phyloP scores from a whole-genome alignment of 2,888 invertebrate species.

The Melanotus villosus region DNA sequence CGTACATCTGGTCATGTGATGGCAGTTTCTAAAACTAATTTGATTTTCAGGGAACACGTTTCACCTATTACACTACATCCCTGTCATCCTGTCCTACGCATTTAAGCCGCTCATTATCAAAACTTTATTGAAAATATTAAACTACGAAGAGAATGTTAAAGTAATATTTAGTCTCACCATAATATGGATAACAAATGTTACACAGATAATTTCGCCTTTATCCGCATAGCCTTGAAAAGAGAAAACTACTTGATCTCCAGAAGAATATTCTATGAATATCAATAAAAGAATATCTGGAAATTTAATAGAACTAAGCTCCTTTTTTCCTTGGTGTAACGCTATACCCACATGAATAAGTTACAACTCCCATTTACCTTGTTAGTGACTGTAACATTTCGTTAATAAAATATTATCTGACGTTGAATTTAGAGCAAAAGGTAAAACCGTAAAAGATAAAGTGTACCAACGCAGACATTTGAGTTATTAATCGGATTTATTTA shows the following conservation, averaged over 20 bases:
- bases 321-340: too few relatives aligned
- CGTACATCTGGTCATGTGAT: constrained; percentile 12
- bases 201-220: background rate
- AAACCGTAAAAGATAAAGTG: too few relatives aligned
- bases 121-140: background rate
- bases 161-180: background rate
- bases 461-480: too few relatives aligned
- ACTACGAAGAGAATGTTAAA: background rate
- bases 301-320: too few relatives aligned
- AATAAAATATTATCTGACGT: background rate
- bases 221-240: background rate
- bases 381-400: too few relatives aligned
- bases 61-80: constrained; percentile 2
- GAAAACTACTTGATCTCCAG: background rate
- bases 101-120: background rate
- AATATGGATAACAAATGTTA: too few relatives aligned
- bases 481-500: too few relatives aligned
- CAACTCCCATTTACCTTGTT: too few relatives aligned
- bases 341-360: too few relatives aligned
- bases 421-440: too few relatives aligned
- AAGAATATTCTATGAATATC: background rate
- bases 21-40: constrained; percentile 26
- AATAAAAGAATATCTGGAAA: background rate
- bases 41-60: constrained; percentile 20
- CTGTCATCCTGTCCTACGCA: background rate